Evolutionary conservation across 2,797 vertebrate genomes (phyloP).

Genomic region (Saxicola maurus): DNA sequence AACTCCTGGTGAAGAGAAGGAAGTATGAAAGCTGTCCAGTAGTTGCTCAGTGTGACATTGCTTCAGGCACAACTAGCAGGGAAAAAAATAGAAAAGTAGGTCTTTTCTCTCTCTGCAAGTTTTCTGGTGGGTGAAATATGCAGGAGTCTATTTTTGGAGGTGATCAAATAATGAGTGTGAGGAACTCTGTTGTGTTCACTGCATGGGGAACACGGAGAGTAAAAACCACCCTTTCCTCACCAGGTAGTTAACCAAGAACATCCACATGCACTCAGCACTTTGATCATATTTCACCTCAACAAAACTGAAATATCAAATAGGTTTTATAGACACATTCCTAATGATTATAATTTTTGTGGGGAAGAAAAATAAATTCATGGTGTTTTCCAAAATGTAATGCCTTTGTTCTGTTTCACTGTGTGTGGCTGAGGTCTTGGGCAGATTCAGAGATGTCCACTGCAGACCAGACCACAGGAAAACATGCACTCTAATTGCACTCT

Average conservation of each 20-base stretch:
- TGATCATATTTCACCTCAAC: background rate
- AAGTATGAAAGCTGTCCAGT: background rate
- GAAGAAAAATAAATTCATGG: background rate
- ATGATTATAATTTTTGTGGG: background rate
- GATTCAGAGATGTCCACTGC: background rate
- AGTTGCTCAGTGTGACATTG: background rate
- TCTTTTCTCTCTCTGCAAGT: constrained; percentile 2
- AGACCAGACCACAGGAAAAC: background rate
- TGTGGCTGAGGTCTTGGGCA: background rate
- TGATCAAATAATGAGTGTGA: background rate
- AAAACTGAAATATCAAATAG: background rate
- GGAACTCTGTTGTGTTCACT: background rate
- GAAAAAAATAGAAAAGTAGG: background rate
- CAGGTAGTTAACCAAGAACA: background rate
- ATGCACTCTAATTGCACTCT: fast-evolving
- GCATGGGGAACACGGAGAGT: background rate
- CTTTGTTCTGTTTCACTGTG: fast-evolving
- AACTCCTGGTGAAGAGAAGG: background rate
- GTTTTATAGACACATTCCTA: background rate
- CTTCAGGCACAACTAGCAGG: background rate
- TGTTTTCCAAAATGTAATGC: background rate
- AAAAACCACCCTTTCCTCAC: background rate
- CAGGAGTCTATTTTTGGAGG: background rate
- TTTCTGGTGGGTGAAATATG: constrained; percentile 10
- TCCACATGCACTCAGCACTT: background rate